These are phyloP conservation scores for Neosalanx taihuensis DNA, from an alignment of 2,797 vertebrate genomes.

Conservation along the genomic window DNA sequence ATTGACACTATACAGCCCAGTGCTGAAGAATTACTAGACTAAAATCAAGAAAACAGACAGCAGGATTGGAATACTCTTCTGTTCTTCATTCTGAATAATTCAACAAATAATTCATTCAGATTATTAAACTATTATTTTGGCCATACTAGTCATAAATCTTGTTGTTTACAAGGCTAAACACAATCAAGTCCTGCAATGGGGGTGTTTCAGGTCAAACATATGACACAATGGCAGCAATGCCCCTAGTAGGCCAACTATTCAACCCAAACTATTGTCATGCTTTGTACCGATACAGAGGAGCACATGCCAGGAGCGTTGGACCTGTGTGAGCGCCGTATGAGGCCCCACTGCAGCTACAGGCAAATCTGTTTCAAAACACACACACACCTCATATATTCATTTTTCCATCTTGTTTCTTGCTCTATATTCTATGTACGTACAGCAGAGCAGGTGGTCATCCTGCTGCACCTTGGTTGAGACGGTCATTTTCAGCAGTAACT, in stretches of 20 bases:
- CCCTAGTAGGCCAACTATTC: too few relatives aligned
- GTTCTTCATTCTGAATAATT: too few relatives aligned
- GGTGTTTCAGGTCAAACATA: conserved; percentile 13
- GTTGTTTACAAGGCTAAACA: background rate
- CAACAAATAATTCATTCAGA: background rate
- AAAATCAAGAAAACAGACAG: conserved; percentile 41
- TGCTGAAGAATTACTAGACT: conserved; percentile 49
- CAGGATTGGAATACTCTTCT: background rate
- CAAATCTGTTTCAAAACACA: conserved; percentile 54
- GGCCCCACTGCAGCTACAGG: conserved; percentile 55
- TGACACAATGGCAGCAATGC: too few relatives aligned
- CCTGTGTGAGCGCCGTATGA: conserved; percentile 50
- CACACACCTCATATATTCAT: conserved; percentile 12
- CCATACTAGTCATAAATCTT: background rate
- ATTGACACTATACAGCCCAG: conserved; percentile 62
- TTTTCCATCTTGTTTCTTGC: background rate
- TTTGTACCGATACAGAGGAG: conserved; percentile 59
- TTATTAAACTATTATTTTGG: background rate
- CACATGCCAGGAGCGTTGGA: conserved; percentile 65
- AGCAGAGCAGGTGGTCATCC: too few relatives aligned
- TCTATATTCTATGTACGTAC: too few relatives aligned
- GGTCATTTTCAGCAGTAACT: conserved; percentile 6
- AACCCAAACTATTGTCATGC: conserved; percentile 25
- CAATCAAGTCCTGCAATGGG: conserved; percentile 8
- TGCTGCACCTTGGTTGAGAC: background rate